Base-by-base conservation (phyloP, 2,888 invertebrate species). In the Rhamnusium bicolor region DNA sequence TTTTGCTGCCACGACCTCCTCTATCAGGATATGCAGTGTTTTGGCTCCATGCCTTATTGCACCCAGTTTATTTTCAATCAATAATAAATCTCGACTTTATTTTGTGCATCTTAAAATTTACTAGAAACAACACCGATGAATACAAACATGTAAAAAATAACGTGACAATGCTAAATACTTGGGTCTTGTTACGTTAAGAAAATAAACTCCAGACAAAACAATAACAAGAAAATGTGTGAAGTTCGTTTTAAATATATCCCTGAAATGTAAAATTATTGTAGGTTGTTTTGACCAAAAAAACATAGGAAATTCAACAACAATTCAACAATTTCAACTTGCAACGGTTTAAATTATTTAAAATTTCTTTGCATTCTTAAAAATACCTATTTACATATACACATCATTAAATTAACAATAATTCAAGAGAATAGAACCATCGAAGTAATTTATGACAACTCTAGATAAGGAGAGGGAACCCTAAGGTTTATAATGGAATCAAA, bases 1-100 rank as follows among this genome's bases (percentile, higher is more conserved):
- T 84, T 83, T 84, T 80, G 83, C 82, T 82, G 81, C 76, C 71
- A 62, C 79, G 84, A 81, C 83, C 82, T 83, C 80, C 76, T 73
- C 49, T 76, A 80, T 80, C 73, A 73, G 79, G 81, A 81, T 79
- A 81, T 81, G 81, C 78, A 76, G 63, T 73, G 76, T 73, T 77
- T 79, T 80, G 79, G 81, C 80, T 73, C 62, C 71, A 62, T 79
- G 80, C 79, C 80, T 69, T 72, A 74, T 72, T 78, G 80, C 80
- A 77, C 73, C 77, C 71, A 71, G 78, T 80, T 79, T 81, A 81
- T 81, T 81, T 80, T 78, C 78, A 81, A 80, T 80, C 78, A 78
- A 79, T 77, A 76, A 78, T 78, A 77, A 79, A 80, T 79, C 82
- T 81, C 76, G 76, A 73, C 80, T 81, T 75, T 81, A 27, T 71